Conservation (phyloP, 2,113 vertebrate genomes). For the Hippocampus zosterae region DNA sequence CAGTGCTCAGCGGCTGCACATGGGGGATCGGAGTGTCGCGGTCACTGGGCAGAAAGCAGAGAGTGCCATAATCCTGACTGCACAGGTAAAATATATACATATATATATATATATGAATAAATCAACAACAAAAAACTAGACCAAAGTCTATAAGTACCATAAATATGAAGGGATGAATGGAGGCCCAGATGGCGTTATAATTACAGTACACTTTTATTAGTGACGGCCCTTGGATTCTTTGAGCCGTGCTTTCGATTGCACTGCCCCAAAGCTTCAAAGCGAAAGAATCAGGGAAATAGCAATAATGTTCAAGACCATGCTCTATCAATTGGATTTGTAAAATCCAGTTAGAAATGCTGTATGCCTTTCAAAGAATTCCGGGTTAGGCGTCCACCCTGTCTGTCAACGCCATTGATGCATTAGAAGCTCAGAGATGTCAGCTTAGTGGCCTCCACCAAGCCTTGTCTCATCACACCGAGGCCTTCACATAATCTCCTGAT, state of each 20-base stretch:
- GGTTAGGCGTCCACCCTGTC: constrained; percentile 53
- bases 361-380: constrained; percentile 54
- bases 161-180: constrained; percentile 44
- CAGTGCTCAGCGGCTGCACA: constrained; percentile 93
- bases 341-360: constrained; percentile 60
- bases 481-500: constrained; percentile 55
- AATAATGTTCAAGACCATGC: constrained; percentile 46
- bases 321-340: constrained; percentile 62
- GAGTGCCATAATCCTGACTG: constrained; percentile 95
- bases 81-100: constrained; percentile 79
- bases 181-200: constrained; percentile 15
- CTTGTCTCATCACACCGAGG: constrained; percentile 61
- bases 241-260: constrained; percentile 4
- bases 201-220: constrained; percentile 1
- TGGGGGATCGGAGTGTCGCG: constrained; percentile 93
- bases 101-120: constrained; percentile 4
- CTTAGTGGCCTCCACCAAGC: constrained; percentile 57
- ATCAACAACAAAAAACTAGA: constrained; percentile 33
- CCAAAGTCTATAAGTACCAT: constrained; percentile 52
- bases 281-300: constrained; percentile 31
- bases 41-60: constrained; percentile 95
- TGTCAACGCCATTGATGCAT: constrained; percentile 56
- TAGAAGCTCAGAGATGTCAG: constrained; percentile 60
- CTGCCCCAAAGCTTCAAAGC: constrained; percentile 7
- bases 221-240: not conserved